These are phyloP conservation scores for Poecilobothrus nobilitatus DNA, from an alignment of 2,888 invertebrate genomes.

Conservation along the genomic window DNA sequence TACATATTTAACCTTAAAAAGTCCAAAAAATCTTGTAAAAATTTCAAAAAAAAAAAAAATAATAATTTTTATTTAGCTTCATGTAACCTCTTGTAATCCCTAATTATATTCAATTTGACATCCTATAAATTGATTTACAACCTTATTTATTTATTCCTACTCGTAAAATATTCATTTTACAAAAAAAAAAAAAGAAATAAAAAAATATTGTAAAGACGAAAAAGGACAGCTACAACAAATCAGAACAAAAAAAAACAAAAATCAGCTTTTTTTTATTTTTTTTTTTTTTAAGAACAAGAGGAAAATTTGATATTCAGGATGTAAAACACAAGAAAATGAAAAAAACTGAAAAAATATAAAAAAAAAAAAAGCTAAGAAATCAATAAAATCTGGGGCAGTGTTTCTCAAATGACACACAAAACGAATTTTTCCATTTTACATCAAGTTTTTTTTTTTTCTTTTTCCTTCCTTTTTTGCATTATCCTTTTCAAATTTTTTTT, in stretches of 20 bases:
- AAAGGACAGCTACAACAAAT: neutral
- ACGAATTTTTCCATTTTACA: neutral
- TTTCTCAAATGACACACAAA: conserved; percentile 5
- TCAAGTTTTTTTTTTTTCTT: neutral
- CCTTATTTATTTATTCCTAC: neutral
- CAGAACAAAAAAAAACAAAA: neutral
- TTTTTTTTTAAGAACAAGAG: too few species aligned
- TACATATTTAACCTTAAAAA: too few species aligned
- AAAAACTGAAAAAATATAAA: neutral
- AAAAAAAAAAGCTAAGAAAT: neutral
- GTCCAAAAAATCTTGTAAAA: too few species aligned
- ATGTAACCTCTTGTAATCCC: too few species aligned
- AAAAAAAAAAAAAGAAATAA: neutral
- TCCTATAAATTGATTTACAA: neutral
- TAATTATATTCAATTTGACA: too few species aligned
- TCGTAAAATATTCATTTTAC: neutral
- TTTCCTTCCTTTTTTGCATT: neutral
- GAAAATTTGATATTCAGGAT: neutral
- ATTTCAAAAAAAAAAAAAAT: too few species aligned
- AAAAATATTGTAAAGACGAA: too few species aligned
- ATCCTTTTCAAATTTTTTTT: neutral
- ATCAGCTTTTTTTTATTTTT: too few species aligned
- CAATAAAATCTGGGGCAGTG: conserved; percentile 11
- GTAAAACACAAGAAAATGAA: neutral
- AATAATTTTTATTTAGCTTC: too few species aligned